Evolutionary conservation across 2,113 vertebrate species (phyloP).

Genomic region (Strix aluco): DNA sequence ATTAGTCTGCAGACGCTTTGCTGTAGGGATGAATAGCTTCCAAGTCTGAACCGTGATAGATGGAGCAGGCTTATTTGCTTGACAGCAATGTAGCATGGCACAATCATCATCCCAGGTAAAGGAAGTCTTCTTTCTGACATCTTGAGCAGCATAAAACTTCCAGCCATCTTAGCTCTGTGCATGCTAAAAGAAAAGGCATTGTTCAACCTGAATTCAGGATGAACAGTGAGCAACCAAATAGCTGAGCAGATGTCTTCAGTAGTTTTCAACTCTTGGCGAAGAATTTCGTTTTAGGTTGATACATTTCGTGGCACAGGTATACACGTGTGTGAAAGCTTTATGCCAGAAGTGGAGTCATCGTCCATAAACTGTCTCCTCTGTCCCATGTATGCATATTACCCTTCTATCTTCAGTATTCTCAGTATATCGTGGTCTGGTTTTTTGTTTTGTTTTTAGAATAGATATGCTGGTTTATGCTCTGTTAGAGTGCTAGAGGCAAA

Average conservation of each 20-base stretch:
- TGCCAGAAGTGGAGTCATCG: not conserved
- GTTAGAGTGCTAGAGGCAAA: not conserved
- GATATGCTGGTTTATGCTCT: not conserved
- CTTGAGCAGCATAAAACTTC: not conserved
- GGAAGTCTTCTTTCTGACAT: not conserved
- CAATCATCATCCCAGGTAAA: not conserved
- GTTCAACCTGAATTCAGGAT: not conserved
- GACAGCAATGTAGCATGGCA: not conserved
- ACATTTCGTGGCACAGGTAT: not conserved
- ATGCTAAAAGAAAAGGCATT: not conserved
- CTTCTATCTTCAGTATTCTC: not conserved
- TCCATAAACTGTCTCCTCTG: not conserved
- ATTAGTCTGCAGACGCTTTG: not conserved
- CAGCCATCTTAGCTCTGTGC: not conserved
- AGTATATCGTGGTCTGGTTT: not conserved
- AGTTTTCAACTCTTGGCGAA: not conserved
- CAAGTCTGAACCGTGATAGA: not conserved
- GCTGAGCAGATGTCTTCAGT: not conserved
- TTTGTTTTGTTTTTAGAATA: not conserved
- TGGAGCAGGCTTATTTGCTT: not conserved
- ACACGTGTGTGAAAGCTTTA: not conserved
- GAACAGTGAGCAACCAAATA: not conserved
- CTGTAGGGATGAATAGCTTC: not conserved
- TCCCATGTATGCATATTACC: not conserved
- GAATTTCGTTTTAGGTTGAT: not conserved